phyloP scores from a whole-genome alignment of 1,140 invertebrate genomes.

The Anoplophora glabripennis region DNA sequence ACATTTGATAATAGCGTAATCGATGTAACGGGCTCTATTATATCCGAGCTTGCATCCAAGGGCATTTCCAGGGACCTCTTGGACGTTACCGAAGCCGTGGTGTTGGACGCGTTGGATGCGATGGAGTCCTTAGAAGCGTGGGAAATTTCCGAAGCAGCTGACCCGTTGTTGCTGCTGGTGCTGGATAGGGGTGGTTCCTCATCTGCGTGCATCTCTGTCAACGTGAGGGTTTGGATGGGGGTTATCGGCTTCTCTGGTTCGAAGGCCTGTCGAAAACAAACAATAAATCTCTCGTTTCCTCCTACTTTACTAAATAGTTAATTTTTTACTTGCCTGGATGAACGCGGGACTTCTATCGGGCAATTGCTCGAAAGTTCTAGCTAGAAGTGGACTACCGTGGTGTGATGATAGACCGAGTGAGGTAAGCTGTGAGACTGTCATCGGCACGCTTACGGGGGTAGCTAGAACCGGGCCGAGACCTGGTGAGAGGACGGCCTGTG shows the following conservation, averaged over 20 bases:
- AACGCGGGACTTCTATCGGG: slow-evolving; percentile 34
- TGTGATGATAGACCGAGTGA: slow-evolving; percentile 45
- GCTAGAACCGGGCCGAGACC: slow-evolving; percentile 60
- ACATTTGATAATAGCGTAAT: too few relatives aligned
- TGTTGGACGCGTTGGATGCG: slow-evolving; percentile 27
- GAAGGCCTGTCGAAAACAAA: slow-evolving; percentile 15
- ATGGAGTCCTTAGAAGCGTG: slow-evolving; percentile 34
- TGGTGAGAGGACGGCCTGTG: slow-evolving; percentile 67
- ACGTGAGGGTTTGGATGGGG: slow-evolving; percentile 29
- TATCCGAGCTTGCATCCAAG: background rate
- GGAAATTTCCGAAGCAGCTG: slow-evolving; percentile 29
- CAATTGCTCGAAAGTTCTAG: slow-evolving; percentile 44
- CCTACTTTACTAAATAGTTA: background rate
- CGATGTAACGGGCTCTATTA: too few relatives aligned
- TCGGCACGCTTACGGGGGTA: slow-evolving; percentile 51
- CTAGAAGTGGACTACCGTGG: slow-evolving; percentile 49
- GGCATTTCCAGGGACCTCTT: slow-evolving; percentile 27
- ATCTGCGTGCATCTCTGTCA: slow-evolving; percentile 35
- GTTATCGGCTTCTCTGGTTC: slow-evolving; percentile 40
- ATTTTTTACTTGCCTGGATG: slow-evolving; percentile 17
- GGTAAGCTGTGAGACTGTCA: slow-evolving; percentile 48
- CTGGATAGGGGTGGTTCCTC: slow-evolving; percentile 21
- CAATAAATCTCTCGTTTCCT: background rate
- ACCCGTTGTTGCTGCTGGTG: slow-evolving; percentile 25
- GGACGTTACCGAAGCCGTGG: slow-evolving; percentile 35